A percentile compares a stretch with the other conserved stretches of the same genome.
Evolutionary conservation across 1,140 invertebrate genomes (phyloP).

Genomic region (Pseudachorutes palmiensis): DNA sequence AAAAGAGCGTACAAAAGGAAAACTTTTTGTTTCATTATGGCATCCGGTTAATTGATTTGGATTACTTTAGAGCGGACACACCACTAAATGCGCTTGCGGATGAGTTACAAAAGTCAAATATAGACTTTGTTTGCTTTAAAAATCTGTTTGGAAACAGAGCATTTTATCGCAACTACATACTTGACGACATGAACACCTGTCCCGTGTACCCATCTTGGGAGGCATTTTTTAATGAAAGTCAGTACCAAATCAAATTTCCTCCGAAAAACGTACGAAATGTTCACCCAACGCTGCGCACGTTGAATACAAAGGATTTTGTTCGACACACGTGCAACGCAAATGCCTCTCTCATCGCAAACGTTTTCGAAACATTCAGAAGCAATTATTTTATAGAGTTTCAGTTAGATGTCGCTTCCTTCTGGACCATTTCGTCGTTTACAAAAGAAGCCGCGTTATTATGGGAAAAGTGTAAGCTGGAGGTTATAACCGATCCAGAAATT

Average conservation of each 20-base stretch:
- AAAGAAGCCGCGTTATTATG: not conserved
- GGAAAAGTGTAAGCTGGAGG: not conserved
- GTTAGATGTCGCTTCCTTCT: not conserved
- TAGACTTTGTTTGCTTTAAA: not conserved
- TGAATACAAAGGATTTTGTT: not conserved
- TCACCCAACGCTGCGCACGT: not conserved
- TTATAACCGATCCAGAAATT: not conserved
- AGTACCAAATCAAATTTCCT: not conserved
- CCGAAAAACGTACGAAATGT: not conserved
- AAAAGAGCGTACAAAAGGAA: not conserved
- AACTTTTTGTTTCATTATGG: not conserved
- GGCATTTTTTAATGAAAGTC: not conserved
- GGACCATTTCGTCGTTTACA: not conserved
- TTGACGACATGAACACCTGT: not conserved
- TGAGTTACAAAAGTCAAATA: not conserved
- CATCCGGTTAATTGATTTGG: not conserved
- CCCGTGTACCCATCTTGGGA: not conserved
- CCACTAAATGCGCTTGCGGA: not conserved
- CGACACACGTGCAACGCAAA: not conserved
- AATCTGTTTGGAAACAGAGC: not conserved
- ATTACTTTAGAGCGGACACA: not conserved
- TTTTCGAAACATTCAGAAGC: not conserved
- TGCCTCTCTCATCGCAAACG: not conserved
- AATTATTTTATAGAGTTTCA: not conserved
- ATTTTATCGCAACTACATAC: not conserved